These are phyloP conservation scores for Pachyuromys duprasi DNA, from an alignment of 2,797 vertebrate genomes.

Conservation along the genomic window DNA sequence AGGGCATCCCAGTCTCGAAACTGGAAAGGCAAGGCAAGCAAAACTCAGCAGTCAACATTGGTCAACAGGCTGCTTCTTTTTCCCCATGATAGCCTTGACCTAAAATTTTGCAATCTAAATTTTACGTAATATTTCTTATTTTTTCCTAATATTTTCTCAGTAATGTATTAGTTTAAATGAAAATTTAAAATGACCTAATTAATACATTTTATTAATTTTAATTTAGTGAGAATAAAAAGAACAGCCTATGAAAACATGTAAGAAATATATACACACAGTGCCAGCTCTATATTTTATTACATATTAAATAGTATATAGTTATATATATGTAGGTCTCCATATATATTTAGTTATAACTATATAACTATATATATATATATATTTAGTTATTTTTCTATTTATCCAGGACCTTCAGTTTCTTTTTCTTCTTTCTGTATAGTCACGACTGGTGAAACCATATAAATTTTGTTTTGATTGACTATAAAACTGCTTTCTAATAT, in stretches of 20 bases:
- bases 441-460: neutral
- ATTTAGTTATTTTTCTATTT: neutral
- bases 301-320: neutral
- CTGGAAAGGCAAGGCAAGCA: neutral
- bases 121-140: constrained; percentile 25
- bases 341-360: neutral
- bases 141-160: constrained; percentile 47
- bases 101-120: constrained; percentile 48
- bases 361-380: neutral
- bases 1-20: neutral
- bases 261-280: neutral
- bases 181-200: neutral
- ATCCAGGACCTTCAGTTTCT: neutral
- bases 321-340: neutral
- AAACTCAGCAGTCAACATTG: constrained; percentile 21
- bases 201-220: neutral
- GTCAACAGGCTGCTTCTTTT: neutral
- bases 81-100: neutral
- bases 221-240: neutral
- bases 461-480: neutral
- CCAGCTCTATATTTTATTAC: neutral
- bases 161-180: constrained; percentile 7
- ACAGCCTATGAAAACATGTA: neutral
- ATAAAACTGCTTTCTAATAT: neutral
- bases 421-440: neutral